Evolutionary conservation across 2,888 invertebrate species (phyloP).

Genomic region (Phengaris arion): DNA sequence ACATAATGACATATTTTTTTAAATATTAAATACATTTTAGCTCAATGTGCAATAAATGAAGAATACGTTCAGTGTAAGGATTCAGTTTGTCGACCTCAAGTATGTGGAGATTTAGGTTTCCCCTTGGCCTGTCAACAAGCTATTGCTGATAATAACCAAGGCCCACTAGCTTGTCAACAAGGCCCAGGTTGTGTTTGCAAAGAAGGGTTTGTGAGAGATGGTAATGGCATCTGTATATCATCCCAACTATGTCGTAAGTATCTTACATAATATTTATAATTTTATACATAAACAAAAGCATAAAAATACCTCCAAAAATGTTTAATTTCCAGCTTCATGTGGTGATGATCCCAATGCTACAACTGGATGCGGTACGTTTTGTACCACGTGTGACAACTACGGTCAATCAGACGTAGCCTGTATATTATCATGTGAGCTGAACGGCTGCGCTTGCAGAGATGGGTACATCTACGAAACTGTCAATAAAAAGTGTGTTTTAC

Average conservation of each 20-base stretch:
- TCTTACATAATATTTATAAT: neutral
- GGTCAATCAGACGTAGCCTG: slow-evolving; percentile 33
- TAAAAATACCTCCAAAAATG: neutral
- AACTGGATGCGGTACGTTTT: slow-evolving; percentile 42
- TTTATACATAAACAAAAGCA: neutral
- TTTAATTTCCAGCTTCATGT: slow-evolving; percentile 36
- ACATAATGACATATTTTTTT: too few species aligned
- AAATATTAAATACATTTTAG: neutral
- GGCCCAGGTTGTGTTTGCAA: slow-evolving; percentile 50
- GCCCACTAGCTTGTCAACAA: slow-evolving; percentile 40
- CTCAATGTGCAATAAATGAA: slow-evolving; percentile 21
- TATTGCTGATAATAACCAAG: slow-evolving; percentile 44
- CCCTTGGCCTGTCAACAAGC: slow-evolving; percentile 36
- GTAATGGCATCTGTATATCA: slow-evolving; percentile 44
- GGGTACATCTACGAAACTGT: slow-evolving; percentile 39
- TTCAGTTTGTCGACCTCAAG: slow-evolving; percentile 21
- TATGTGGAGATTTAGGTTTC: slow-evolving; percentile 13
- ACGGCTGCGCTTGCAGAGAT: slow-evolving; percentile 45
- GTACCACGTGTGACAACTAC: slow-evolving; percentile 41
- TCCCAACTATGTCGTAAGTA: slow-evolving; percentile 42
- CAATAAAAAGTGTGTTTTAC: slow-evolving; percentile 42
- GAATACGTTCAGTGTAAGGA: slow-evolving; percentile 25
- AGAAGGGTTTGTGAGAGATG: slow-evolving; percentile 48
- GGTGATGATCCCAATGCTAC: slow-evolving; percentile 42
- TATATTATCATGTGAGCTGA: slow-evolving; percentile 12